These are phyloP conservation scores for Oligia strigilis DNA, from an alignment of 2,888 invertebrate genomes.

Conservation along the genomic window DNA sequence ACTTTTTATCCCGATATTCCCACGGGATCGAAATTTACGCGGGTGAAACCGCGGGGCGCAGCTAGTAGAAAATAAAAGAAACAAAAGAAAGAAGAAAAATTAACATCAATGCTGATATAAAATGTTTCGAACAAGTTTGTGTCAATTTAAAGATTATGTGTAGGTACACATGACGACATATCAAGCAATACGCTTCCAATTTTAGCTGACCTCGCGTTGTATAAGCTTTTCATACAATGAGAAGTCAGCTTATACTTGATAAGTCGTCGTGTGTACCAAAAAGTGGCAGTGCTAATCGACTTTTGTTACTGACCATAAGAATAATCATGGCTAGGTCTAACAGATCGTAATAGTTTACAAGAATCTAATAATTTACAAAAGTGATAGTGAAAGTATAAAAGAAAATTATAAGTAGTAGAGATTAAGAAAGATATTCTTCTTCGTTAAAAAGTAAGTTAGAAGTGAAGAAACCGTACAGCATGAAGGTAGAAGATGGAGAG, in stretches of 20 bases:
- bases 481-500: slow-evolving; percentile 12
- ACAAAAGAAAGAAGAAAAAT: background rate
- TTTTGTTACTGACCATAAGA: background rate
- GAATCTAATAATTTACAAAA: background rate
- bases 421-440: slow-evolving; percentile 16
- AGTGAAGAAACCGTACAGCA: slow-evolving; percentile 37
- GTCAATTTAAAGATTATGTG: no score
- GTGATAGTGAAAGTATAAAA: background rate
- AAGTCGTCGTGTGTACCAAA: no score
- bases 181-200: no score
- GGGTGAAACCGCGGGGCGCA: no score
- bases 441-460: slow-evolving; percentile 1
- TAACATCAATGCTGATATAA: background rate
- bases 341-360: background rate
- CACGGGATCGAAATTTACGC: no score
- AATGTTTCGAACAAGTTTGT: background rate
- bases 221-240: no score
- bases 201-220: no score
- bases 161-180: no score
- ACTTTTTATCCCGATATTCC: no score
- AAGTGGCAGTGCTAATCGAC: background rate
- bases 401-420: background rate
- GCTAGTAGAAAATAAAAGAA: background rate
- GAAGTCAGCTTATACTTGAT: no score
- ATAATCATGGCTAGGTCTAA: background rate